Conservation (phyloP, 2,797 vertebrate species). For the Sebastes nivosus region DNA sequence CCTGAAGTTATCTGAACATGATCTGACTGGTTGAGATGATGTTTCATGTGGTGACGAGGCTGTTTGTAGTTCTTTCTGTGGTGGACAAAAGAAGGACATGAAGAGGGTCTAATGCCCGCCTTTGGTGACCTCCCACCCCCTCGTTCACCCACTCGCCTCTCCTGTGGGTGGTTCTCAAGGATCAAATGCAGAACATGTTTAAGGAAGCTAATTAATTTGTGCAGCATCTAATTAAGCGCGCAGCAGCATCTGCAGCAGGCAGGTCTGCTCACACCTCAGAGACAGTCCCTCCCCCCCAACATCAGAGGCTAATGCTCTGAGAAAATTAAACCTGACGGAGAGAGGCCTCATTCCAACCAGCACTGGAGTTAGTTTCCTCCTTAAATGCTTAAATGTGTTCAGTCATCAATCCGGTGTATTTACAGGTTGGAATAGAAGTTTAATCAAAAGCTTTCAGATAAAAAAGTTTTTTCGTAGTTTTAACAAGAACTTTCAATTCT, state of each 20-base stretch:
- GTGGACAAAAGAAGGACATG: neutral
- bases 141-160: neutral
- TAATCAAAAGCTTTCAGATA: conserved; percentile 7
- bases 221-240: conserved; percentile 56
- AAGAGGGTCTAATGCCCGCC: neutral
- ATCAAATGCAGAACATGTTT: conserved; percentile 60
- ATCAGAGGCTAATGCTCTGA: conserved; percentile 40
- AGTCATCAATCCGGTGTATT: conserved; percentile 5
- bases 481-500: neutral
- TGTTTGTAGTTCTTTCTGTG: neutral
- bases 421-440: neutral
- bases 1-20: neutral
- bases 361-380: neutral
- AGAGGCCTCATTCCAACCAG: neutral
- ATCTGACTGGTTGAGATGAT: neutral
- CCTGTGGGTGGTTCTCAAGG: conserved; percentile 5
- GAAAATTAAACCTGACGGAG: conserved; percentile 49
- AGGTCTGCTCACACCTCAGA: conserved; percentile 40
- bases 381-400: conserved; percentile 6
- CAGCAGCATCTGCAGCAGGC: conserved; percentile 36
- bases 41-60: neutral
- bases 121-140: neutral
- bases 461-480: neutral
- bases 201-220: conserved; percentile 69
- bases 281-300: conserved; percentile 10